Evolutionary conservation across 2,797 vertebrate genomes (phyloP).

Genomic region (Orientallactaga sibirica): DNA sequence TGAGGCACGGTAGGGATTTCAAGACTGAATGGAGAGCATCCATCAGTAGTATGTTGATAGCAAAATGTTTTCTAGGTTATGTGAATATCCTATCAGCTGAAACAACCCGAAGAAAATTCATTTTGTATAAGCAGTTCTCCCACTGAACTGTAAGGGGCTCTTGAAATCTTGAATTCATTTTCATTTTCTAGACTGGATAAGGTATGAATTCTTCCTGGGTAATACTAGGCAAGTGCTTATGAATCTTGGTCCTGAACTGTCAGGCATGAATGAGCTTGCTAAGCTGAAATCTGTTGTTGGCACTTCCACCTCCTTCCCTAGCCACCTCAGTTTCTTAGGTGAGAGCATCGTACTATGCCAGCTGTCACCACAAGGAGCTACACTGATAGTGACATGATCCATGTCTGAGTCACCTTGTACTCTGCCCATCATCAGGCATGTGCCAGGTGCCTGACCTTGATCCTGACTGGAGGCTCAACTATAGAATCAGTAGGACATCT

Average conservation of each 20-base stretch:
- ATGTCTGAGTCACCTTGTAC: background rate
- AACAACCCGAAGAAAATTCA: conserved; percentile 35
- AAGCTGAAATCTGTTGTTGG: background rate
- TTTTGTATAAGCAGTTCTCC: background rate
- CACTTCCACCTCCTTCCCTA: background rate
- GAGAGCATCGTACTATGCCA: background rate
- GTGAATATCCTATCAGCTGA: background rate
- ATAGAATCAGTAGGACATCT: background rate
- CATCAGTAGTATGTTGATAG: background rate
- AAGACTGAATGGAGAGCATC: background rate
- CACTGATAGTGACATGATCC: rapidly evolving
- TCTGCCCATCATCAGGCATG: background rate
- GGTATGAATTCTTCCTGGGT: conserved; percentile 12
- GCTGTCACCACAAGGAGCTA: background rate
- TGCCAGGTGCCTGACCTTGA: background rate
- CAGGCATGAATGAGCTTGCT: background rate
- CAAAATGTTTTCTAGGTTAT: background rate
- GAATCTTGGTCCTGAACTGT: conserved; percentile 3
- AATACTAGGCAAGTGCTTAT: conserved; percentile 26
- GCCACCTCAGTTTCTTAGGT: background rate
- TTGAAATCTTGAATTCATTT: conserved; percentile 21
- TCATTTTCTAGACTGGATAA: background rate
- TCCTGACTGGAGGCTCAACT: background rate
- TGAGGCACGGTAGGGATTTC: background rate
- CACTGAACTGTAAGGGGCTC: background rate